Evolutionary conservation across 2,888 invertebrate species (phyloP), one percentile per base, ranked within the genome.

Genomic region (Fabriciana adippe): DNA sequence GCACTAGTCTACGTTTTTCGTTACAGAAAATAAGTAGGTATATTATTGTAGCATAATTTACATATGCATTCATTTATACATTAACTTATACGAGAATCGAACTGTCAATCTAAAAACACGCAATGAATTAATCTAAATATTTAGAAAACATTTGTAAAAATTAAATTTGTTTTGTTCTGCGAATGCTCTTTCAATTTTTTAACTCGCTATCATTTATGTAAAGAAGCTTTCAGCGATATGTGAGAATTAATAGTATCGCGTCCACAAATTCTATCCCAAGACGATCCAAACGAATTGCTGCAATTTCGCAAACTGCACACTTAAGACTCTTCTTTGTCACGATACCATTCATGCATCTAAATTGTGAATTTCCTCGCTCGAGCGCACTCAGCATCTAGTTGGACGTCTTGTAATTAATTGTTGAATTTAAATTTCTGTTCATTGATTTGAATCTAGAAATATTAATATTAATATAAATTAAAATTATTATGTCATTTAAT

Each of bases 261-360:
- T 74, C 71, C 70, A 73, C 74, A 75, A 73, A 73, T 75, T 75
- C 74, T 69, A 73, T 75, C 72, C 68, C 67, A 66, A 70, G 73
- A 73, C 72, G 74, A 75, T 75, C 70, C 72, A 68, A 74, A 76
- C 70, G 72, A 73, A 76, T 76, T 62, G 72, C 74, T 59, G 73
- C 74, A 75, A 76, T 76, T 75, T 76, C 68, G 68, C 73, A 75
- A 73, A 67, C 74, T 68, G 67, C 63, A 72, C 67, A 71, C 65
- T 72, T 69, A 67, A 73, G 74, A 69, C 74, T 66, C 60, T 69
- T 66, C 72, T 75, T 74, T 76, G 72, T 74, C 74, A 73, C 73
- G 73, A 73, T 74, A 73, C 65, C 68, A 70, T 71, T 74, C 75
- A 72, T 72, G 73, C 70, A 75, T 75, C 73, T 73, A 72, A 72